Conservation (phyloP, 2,888 invertebrate species). For the Amblyteles armatorius region DNA sequence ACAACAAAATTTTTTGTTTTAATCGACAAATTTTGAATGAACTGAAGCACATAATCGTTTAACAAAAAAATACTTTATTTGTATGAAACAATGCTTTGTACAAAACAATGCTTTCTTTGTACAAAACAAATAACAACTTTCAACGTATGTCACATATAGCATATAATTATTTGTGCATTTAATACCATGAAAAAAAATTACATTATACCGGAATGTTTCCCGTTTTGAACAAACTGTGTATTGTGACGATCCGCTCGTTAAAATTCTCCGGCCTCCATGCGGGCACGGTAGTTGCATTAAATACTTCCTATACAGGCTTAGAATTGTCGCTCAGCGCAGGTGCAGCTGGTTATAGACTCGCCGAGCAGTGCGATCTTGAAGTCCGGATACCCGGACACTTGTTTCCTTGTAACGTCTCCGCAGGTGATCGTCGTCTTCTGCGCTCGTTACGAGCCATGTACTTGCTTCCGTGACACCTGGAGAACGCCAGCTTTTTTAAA, state of each 20-base stretch:
- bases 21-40: too few species aligned
- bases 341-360: constrained; percentile 32
- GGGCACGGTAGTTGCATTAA: constrained; percentile 21
- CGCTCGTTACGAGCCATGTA: constrained; percentile 60
- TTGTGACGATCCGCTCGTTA: constrained; percentile 2
- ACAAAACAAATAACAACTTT: too few species aligned
- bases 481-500: constrained; percentile 28
- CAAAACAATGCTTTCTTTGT: too few species aligned
- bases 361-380: neutral
- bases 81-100: too few species aligned
- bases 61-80: too few species aligned
- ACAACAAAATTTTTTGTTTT: too few species aligned
- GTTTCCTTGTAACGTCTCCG: constrained; percentile 58
- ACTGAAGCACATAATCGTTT: too few species aligned
- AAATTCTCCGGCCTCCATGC: constrained; percentile 7
- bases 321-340: constrained; percentile 55
- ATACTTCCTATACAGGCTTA: constrained; percentile 13
- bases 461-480: constrained; percentile 77
- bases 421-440: constrained; percentile 74
- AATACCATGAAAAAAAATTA: neutral
- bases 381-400: constrained; percentile 19
- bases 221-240: constrained; percentile 5
- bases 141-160: too few species aligned
- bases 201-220: too few species aligned
- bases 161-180: neutral